These are phyloP conservation scores for Mohoua ochrocephala DNA, from an alignment of 2,113 vertebrate genomes.

Conservation along the genomic window DNA sequence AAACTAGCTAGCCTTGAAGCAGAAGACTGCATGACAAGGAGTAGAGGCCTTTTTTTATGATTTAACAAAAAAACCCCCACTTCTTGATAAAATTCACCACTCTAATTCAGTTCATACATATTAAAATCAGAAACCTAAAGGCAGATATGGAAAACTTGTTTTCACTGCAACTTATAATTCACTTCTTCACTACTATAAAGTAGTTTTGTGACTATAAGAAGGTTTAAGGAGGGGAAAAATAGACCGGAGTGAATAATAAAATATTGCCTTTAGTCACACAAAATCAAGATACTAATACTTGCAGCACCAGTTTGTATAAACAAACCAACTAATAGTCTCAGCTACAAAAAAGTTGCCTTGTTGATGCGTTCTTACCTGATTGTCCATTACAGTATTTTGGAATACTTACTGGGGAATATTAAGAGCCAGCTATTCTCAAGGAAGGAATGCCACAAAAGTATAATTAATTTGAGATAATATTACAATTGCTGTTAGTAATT, in stretches of 20 bases:
- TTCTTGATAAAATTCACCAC: neutral
- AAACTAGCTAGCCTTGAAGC: neutral
- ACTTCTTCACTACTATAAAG: neutral
- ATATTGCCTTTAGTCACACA: neutral
- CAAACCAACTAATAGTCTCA: neutral
- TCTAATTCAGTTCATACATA: neutral
- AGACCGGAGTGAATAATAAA: neutral
- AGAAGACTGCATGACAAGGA: neutral
- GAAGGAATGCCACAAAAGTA: neutral
- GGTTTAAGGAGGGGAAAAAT: neutral
- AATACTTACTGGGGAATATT: neutral
- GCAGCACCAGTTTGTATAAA: neutral
- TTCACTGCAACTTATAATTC: neutral
- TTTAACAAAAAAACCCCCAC: rapidly evolving
- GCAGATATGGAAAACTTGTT: neutral
- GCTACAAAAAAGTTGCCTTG: neutral
- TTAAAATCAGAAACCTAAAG: neutral
- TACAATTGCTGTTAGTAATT: neutral
- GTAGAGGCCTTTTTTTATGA: neutral
- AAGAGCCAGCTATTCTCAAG: neutral
- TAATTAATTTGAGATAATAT: neutral
- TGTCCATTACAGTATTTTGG: neutral
- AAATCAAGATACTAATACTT: neutral
- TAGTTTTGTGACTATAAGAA: neutral
- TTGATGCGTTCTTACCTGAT: neutral